phyloP scores from a whole-genome alignment of 2,888 invertebrate genomes.

The Drosophila parthenogenetica region DNA sequence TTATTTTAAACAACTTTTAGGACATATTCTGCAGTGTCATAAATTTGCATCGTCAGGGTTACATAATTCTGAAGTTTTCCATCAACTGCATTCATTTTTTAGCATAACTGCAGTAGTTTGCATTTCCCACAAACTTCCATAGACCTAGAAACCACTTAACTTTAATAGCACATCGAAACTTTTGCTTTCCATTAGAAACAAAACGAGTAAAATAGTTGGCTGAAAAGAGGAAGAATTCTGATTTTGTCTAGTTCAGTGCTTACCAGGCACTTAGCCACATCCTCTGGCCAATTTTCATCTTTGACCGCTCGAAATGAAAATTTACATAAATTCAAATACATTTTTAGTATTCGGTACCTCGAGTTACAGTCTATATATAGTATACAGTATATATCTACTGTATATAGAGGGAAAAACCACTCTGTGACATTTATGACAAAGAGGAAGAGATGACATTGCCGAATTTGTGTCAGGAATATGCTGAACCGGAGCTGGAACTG shows the following conservation, averaged over 20 bases:
- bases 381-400: slow-evolving; percentile 26
- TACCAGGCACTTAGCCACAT: slow-evolving; percentile 68
- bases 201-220: slow-evolving; percentile 21
- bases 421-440: slow-evolving; percentile 62
- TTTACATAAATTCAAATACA: slow-evolving; percentile 64
- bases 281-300: slow-evolving; percentile 47
- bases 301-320: slow-evolving; percentile 54
- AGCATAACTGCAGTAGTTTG: slow-evolving; percentile 16
- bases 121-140: slow-evolving; percentile 31
- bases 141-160: slow-evolving; percentile 57
- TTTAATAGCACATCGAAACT: slow-evolving; percentile 61
- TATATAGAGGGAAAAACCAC: slow-evolving; percentile 19
- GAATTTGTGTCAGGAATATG: slow-evolving; percentile 65
- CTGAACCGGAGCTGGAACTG: neutral
- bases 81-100: slow-evolving; percentile 7
- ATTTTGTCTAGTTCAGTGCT: slow-evolving; percentile 3
- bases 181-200: slow-evolving; percentile 64
- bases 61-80: slow-evolving; percentile 1
- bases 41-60: neutral
- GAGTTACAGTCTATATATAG: slow-evolving; percentile 3
- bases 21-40: too few species aligned
- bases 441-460: slow-evolving; percentile 30
- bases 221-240: neutral
- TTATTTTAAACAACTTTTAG: too few species aligned
- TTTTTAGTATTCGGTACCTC: slow-evolving; percentile 16